Evolutionary conservation across 2,113 vertebrate species (phyloP), one percentile per base, ranked within the genome.

Genomic region (Heloderma charlesbogerti): DNA sequence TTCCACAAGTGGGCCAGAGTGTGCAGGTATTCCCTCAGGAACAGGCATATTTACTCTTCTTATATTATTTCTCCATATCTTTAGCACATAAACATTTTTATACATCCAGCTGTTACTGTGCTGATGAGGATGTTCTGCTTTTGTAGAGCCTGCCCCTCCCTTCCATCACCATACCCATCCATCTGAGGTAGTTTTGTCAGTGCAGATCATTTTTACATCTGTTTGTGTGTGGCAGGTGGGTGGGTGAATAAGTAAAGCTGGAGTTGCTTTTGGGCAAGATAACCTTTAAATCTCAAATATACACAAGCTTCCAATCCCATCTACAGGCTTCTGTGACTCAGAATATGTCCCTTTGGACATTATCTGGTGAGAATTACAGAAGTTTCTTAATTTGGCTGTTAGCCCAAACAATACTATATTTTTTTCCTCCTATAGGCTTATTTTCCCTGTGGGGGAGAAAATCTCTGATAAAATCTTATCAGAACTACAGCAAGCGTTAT

Each of bases 381-480:
- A 54, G 82, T 40, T 86, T 88, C 85, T 80, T 93, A 92, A 91
- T 93, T 95, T 93, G 92, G 63, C 77, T 86, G 66, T 90, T 90
- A 91, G 83, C 66, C 25, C 92, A 92, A 90, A 89, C 67, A 94
- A 27, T 43, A 84, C 71, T 91, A 1, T 88, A 1, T 92, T 88
- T 48, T 88, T 86, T 91, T 72, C 34, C 79, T 89, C 63, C 91
- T 84, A 67, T 90, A 94, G 77, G 88, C 88, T 40, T 75, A 69
- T 92, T 95, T 93, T 94, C 34, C 84, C 88, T 91, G 27, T 71
- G 89, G 91, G 84, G 43, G 89, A 91, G 92, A 92, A 60, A 93
- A 89, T 94, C 92, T 83, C 67, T 0, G 1, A 90, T 96, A 92
- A 82, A 93, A 91, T 97, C 92, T 97, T 95, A 96, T 95, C 60